phyloP scores from a whole-genome alignment of 1,140 invertebrate species.

The Ladona fulva region DNA sequence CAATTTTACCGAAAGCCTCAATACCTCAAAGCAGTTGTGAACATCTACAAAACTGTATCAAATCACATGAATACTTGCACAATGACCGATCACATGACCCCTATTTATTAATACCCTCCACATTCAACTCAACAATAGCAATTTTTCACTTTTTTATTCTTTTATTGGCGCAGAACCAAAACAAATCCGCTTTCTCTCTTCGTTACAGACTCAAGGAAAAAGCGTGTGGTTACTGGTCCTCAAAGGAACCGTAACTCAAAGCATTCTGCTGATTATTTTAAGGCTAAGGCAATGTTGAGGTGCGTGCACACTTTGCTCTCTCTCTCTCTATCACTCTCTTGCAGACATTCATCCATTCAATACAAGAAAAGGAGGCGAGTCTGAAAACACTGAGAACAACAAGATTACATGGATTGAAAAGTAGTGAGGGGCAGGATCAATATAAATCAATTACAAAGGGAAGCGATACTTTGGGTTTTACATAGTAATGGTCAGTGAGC shows the following conservation, averaged over 20 bases:
- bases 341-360: neutral
- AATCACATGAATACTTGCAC: neutral
- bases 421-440: neutral
- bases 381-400: neutral
- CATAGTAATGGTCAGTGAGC: neutral
- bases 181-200: neutral
- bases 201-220: neutral
- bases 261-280: constrained; percentile 1
- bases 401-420: constrained; percentile 5
- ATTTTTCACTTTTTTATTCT: neutral
- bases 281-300: neutral
- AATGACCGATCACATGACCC: neutral
- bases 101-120: neutral
- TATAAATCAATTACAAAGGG: neutral
- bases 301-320: neutral
- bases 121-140: neutral
- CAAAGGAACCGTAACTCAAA: neutral
- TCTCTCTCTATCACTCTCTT: neutral
- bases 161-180: too few species aligned
- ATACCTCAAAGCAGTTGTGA: neutral
- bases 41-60: neutral
- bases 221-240: neutral
- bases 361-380: constrained; percentile 4
- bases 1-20: neutral
- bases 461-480: neutral